A percentile compares a stretch with the other conserved stretches of the same genome.
Conservation (phyloP, 2,113 vertebrate species). For the Pomatostomus ruficeps region DNA sequence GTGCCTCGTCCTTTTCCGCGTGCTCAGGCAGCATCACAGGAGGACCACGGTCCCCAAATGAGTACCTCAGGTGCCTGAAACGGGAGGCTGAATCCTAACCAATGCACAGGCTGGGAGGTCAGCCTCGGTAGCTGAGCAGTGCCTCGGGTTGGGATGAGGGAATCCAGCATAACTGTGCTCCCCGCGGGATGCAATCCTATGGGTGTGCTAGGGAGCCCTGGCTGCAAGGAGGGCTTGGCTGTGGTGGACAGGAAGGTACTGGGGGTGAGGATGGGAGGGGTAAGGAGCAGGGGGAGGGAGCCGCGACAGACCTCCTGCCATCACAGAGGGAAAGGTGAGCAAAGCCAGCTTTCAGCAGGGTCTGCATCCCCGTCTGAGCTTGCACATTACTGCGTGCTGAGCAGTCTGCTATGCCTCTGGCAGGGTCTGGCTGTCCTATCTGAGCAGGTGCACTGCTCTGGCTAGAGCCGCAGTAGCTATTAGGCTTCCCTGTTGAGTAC, state of each 20-base stretch:
- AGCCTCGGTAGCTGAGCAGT: not conserved
- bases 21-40: not conserved
- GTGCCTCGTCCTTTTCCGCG: not conserved
- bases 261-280: not conserved
- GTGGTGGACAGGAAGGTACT: accelerated
- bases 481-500: not conserved
- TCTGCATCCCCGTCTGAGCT: not conserved
- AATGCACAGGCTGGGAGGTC: not conserved
- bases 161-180: not conserved
- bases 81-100: not conserved
- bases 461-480: not conserved
- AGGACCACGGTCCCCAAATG: not conserved
- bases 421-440: not conserved
- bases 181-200: not conserved
- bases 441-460: not conserved
- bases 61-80: not conserved
- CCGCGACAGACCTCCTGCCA: accelerated
- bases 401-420: not conserved
- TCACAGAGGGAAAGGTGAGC: not conserved
- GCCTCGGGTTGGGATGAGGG: not conserved
- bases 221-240: not conserved
- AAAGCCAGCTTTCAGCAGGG: not conserved
- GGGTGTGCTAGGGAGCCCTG: not conserved
- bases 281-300: not conserved
- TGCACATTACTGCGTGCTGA: accelerated